Percentiles rank a stretch among this genome's conserved stretches.
Evolutionary conservation across 2,797 vertebrate genomes (phyloP).

Genomic region (Rachycentron canadum): DNA sequence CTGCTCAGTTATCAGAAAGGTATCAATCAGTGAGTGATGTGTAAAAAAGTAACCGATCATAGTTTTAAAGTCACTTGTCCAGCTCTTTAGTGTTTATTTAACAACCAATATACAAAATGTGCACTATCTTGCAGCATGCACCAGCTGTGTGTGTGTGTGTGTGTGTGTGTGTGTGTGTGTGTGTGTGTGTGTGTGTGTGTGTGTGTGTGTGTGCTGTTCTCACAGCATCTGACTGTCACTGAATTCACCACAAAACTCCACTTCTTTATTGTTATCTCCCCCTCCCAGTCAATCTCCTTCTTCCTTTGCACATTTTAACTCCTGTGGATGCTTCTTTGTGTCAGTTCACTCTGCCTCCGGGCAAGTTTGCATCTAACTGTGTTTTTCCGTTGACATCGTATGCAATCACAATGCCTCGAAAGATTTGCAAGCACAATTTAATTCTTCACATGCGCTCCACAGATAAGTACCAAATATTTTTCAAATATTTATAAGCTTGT

Average conservation of each 20-base stretch:
- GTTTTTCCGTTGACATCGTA: background rate
- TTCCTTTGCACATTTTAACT: background rate
- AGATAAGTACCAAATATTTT: too few species aligned
- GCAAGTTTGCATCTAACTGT: background rate
- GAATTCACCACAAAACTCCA: background rate
- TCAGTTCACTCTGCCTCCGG: background rate
- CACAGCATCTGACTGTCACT: background rate
- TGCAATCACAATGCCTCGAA: background rate
- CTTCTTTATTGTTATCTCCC: background rate
- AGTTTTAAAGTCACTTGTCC: background rate
- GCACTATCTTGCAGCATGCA: background rate
- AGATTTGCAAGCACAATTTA: too few species aligned
- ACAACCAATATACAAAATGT: background rate
- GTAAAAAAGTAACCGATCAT: background rate
- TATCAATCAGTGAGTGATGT: too few species aligned
- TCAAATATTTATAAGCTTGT: too few species aligned
- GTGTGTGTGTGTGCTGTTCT: background rate
- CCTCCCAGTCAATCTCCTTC: background rate
- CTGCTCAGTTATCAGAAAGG: too few species aligned
- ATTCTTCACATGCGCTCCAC: too few species aligned
- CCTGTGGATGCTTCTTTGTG: background rate
- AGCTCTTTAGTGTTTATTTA: background rate
- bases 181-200: background rate
- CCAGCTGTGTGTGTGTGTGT: background rate
- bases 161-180: background rate